Evolutionary conservation across 2,797 vertebrate genomes (phyloP).

Genomic region (Steatocranus sp.): DNA sequence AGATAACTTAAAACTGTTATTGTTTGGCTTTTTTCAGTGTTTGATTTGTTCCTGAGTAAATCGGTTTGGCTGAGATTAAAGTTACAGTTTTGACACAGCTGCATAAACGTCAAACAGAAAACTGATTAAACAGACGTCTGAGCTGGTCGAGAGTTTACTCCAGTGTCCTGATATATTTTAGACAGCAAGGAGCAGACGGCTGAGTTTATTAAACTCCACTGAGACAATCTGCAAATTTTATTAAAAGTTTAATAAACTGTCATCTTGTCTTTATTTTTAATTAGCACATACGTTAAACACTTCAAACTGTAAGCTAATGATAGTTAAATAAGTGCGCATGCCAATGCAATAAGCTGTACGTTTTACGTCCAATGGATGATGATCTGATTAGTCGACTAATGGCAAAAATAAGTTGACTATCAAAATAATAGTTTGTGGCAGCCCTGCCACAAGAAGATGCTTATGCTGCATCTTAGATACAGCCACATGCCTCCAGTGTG

Average conservation of each 20-base stretch:
- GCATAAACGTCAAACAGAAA: rapidly evolving
- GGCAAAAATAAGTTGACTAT: not conserved
- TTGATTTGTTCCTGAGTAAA: not conserved
- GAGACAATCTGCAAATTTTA: no score
- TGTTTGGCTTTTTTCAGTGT: not conserved
- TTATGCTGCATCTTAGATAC: rapidly evolving
- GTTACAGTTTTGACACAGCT: not conserved
- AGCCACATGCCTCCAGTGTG: not conserved
- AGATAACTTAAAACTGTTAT: not conserved
- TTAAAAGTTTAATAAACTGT: rapidly evolving
- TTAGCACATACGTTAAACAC: not conserved
- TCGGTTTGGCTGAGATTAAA: not conserved
- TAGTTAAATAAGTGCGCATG: not conserved
- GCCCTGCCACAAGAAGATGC: not conserved
- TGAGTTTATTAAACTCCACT: no score
- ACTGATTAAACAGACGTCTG: not conserved
- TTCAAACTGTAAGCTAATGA: rapidly evolving
- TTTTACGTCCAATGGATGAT: not conserved
- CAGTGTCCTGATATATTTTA: not conserved
- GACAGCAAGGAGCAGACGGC: not conserved
- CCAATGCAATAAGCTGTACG: not conserved
- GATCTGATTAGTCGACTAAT: not conserved
- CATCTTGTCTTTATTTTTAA: not conserved
- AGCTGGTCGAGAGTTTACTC: rapidly evolving
- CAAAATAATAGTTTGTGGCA: not conserved